phyloP scores from a whole-genome alignment of 2,888 invertebrate species.

The Andricus quercusramuli region DNA sequence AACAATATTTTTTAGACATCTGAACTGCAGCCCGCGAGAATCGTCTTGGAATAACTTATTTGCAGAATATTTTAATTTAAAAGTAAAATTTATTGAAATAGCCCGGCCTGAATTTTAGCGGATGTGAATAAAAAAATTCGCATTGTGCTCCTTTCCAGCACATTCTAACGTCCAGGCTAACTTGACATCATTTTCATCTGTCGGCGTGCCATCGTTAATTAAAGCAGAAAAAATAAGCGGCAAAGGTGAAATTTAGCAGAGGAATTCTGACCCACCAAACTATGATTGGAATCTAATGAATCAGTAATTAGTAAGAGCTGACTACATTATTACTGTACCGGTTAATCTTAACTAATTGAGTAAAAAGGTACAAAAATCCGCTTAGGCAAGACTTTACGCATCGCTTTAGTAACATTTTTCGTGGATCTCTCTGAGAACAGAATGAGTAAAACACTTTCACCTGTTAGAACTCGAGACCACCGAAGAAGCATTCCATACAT shows the following conservation, averaged over 20 bases:
- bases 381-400: background rate
- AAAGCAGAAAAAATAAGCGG: background rate
- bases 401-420: background rate
- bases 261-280: background rate
- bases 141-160: conserved; percentile 33
- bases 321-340: background rate
- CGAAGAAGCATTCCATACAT: background rate
- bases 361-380: conserved; percentile 12
- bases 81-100: conserved; percentile 38
- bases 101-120: conserved; percentile 34
- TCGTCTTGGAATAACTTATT: conserved; percentile 15
- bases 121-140: conserved; percentile 35
- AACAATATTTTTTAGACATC: background rate
- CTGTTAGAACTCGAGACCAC: conserved; percentile 21
- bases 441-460: conserved; percentile 31
- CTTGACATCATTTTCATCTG: conserved; percentile 26
- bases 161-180: conserved; percentile 8
- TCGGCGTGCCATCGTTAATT: background rate
- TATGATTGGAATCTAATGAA: conserved; percentile 21
- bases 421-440: background rate
- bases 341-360: background rate
- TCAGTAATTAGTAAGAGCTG: background rate
- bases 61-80: conserved; percentile 21
- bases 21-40: conserved; percentile 1
- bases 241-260: conserved; percentile 10